Evolutionary conservation across 2,113 vertebrate species (phyloP).

Genomic region (Callipepla squamata): DNA sequence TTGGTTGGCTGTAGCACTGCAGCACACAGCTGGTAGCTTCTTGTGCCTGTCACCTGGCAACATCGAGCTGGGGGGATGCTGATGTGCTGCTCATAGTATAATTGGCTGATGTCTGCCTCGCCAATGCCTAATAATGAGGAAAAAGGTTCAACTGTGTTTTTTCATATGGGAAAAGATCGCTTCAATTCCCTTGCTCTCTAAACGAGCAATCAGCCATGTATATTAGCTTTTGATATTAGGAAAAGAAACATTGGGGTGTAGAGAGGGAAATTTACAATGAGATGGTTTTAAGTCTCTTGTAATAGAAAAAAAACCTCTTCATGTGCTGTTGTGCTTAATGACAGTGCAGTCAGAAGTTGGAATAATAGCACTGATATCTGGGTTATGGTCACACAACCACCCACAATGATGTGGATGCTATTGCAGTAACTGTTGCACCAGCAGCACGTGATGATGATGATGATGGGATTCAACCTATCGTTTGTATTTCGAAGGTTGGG

Average conservation of each 20-base stretch:
- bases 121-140: not conserved
- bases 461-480: not conserved
- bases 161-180: not conserved
- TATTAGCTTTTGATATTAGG: constrained; percentile 26
- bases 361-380: not conserved
- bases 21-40: not conserved
- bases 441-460: too few species aligned
- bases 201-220: not conserved
- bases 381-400: not conserved
- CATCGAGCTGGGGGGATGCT: not conserved
- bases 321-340: not conserved
- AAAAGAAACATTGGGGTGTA: not conserved
- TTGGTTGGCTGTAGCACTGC: rapidly evolving
- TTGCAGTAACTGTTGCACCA: not conserved
- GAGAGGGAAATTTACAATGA: not conserved
- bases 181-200: not conserved
- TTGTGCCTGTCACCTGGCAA: not conserved
- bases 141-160: not conserved
- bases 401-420: not conserved
- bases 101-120: not conserved
- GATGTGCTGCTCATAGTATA: not conserved
- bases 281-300: not conserved
- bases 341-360: not conserved
- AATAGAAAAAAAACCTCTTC: not conserved
- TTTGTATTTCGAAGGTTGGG: not conserved